phyloP scores from a whole-genome alignment of 2,797 vertebrate genomes.

The Sebastes oblongus region DNA sequence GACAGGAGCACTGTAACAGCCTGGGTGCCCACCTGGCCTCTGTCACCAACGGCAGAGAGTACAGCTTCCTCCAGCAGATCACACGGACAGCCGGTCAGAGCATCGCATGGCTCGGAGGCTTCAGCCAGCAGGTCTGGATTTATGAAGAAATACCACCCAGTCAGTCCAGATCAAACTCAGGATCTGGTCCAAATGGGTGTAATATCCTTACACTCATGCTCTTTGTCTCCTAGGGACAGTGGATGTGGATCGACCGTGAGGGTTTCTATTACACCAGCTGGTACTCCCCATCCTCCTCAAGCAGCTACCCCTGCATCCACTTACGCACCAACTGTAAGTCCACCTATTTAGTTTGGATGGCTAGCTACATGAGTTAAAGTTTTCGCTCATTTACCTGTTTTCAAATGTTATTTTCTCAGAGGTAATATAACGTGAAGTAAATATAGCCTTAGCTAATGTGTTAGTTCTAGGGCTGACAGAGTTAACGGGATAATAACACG shows the following conservation, averaged over 20 bases:
- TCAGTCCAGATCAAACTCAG: neutral
- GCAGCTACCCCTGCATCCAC: neutral
- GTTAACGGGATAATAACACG: too few species aligned
- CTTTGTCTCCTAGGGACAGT: neutral
- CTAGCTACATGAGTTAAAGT: neutral
- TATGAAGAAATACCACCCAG: neutral
- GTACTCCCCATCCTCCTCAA: neutral
- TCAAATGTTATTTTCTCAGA: neutral
- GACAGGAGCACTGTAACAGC: neutral
- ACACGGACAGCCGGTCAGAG: neutral
- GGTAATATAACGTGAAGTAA: neutral
- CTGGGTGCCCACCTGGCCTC: too few species aligned
- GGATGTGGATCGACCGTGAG: constrained; percentile 24
- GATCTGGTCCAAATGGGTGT: neutral
- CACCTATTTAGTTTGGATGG: neutral
- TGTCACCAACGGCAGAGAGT: neutral
- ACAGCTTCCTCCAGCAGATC: neutral
- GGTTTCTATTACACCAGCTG: constrained; percentile 15
- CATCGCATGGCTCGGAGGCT: neutral
- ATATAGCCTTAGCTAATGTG: neutral
- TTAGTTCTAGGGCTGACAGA: too few species aligned
- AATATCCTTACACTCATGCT: neutral
- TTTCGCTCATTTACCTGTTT: too few species aligned
- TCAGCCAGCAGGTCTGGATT: neutral
- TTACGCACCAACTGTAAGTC: neutral